Evolutionary conservation across 1,140 invertebrate species (phyloP), one percentile per base, ranked within the genome.

Genomic region (Lineus longissimus): DNA sequence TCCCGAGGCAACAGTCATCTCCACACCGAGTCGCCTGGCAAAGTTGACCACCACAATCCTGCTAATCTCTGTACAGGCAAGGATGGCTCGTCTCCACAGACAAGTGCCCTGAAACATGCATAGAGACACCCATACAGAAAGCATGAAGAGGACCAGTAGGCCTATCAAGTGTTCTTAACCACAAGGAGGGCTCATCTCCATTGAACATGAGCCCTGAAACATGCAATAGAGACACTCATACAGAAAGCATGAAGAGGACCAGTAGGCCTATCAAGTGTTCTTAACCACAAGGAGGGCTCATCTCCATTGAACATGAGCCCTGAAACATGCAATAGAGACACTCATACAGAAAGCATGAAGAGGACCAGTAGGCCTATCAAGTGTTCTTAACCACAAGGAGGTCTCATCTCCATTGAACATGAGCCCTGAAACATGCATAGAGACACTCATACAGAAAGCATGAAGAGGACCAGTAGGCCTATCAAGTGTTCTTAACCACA

Each of bases 261-360:
- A 56, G 13, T 41, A n/a, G n/a, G n/a, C n/a, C n/a, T n/a, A n/a
- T n/a, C n/a, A n/a, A n/a, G n/a, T n/a, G n/a, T n/a, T n/a, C n/a
- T n/a, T n/a, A n/a, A n/a, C n/a, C n/a, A n/a, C 73, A 15, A 69
- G 19, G 22, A 80, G 65, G 23, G 75, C 69, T 62, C 77, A 67
- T 64, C 78, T 70, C 76, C 77, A 80, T 27, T 79, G 56, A n/a
- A 64, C 77, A 80, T 25, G 75, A 78, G 15, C 72, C 74, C 77
- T 80, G 36, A 29, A 70, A 65, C 33, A 41, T 23, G 59, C 25
- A n/a, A 55, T 11, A 23, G 54, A 30, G n/a, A 15, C 22, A n/a
- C 33, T n/a, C n/a, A n/a, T n/a, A n/a, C n/a, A n/a, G n/a, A n/a
- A n/a, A 1, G 29, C 43, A 64, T 47, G 23, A n/a, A 29, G 19